Evolutionary conservation across 2,888 invertebrate species (phyloP).

Genomic region (Sminthurinus aureus): DNA sequence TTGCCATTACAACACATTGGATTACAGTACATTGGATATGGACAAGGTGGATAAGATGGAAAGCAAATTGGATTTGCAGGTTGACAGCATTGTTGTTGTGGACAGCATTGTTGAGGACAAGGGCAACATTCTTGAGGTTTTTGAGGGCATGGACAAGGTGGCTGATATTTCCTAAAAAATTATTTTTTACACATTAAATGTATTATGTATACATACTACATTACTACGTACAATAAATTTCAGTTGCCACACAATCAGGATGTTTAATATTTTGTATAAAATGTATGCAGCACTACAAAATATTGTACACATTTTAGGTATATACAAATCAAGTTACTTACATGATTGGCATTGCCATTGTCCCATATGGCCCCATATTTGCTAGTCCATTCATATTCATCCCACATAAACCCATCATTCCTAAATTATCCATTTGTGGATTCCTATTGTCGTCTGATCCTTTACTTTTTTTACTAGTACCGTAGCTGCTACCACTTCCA

Average conservation of each 20-base stretch:
- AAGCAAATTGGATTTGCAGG: constrained; percentile 23
- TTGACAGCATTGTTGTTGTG: neutral
- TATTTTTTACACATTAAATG: no score
- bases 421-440: constrained; percentile 7
- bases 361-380: constrained; percentile 33
- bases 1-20: constrained; percentile 4
- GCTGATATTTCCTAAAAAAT: neutral
- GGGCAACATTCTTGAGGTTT: neutral
- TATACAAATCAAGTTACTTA: neutral
- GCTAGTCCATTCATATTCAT: constrained; percentile 35
- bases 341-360: constrained; percentile 15
- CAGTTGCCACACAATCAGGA: no score
- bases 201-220: no score
- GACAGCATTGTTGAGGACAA: neutral
- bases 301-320: neutral
- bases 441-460: neutral
- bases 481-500: neutral
- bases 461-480: neutral
- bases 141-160: constrained; percentile 7
- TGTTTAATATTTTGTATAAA: no score
- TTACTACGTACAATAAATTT: no score
- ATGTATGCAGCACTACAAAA: no score
- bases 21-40: neutral
- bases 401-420: constrained; percentile 34
- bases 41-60: constrained; percentile 1